These are phyloP conservation scores for Eupithecia centaureata DNA, from an alignment of 2,888 invertebrate species.

Conservation along the genomic window DNA sequence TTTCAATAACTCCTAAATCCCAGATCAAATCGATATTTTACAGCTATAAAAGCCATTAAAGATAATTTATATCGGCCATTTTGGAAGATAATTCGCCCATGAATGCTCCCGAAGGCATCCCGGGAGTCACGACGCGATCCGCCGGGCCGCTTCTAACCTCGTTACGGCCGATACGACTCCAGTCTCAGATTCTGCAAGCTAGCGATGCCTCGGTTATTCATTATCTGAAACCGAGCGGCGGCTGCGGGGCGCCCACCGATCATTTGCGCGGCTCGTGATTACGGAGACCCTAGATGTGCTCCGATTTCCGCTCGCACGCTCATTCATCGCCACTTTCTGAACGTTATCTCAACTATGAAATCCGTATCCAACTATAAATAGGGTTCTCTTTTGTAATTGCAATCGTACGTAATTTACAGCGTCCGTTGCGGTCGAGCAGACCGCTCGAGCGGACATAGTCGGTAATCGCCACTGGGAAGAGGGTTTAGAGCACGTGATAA, in stretches of 20 bases:
- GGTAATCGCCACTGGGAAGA: conserved; percentile 41
- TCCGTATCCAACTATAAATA: conserved; percentile 58
- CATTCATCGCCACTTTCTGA: conserved; percentile 63
- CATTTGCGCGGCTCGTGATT: conserved; percentile 72
- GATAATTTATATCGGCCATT: conserved; percentile 74
- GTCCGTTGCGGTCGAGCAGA: conserved; percentile 47
- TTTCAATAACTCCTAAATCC: conserved; percentile 57
- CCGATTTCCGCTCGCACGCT: conserved; percentile 66
- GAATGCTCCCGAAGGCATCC: conserved; percentile 73
- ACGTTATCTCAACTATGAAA: conserved; percentile 63
- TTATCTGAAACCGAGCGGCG: conserved; percentile 63
- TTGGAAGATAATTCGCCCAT: conserved; percentile 73
- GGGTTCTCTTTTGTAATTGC: conserved; percentile 53
- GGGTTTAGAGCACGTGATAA: conserved; percentile 48
- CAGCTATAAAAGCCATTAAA: conserved; percentile 70
- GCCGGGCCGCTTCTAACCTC: conserved; percentile 64
- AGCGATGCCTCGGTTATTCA: conserved; percentile 75
- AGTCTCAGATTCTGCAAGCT: conserved; percentile 75
- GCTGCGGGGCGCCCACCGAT: conserved; percentile 50
- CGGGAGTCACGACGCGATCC: conserved; percentile 67
- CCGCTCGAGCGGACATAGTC: conserved; percentile 44
- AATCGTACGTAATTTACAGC: conserved; percentile 57
- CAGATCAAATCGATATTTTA: conserved; percentile 65
- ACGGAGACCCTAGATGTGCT: conserved; percentile 67
- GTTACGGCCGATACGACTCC: conserved; percentile 69